phyloP scores from a whole-genome alignment of 2,888 invertebrate genomes.

The Campoplex capitator region DNA sequence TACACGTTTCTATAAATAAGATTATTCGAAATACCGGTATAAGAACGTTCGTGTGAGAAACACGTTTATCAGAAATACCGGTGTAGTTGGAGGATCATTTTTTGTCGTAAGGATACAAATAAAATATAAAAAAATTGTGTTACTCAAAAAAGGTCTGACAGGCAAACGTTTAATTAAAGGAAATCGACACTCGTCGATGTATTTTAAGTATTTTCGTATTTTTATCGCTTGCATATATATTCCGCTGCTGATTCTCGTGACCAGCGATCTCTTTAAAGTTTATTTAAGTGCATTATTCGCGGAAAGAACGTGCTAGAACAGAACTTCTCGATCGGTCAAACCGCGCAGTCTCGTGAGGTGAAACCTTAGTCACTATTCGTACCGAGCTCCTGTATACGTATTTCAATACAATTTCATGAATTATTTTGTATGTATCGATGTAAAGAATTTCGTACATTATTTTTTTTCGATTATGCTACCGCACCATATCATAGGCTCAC shows the following conservation, averaged over 20 bases:
- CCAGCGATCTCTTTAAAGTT: conserved; percentile 14
- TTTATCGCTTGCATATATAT: not conserved
- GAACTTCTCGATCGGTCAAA: conserved; percentile 44
- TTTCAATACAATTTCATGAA: no score
- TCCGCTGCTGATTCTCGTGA: no score
- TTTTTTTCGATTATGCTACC: no score
- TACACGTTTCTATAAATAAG: conserved; percentile 13
- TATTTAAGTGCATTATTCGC: conserved; percentile 49
- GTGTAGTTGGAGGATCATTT: not conserved
- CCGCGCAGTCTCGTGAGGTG: conserved; percentile 41
- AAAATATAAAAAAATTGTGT: not conserved
- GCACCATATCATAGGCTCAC: no score
- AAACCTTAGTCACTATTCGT: conserved; percentile 54
- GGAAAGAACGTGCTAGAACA: conserved; percentile 32
- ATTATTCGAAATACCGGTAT: conserved; percentile 25
- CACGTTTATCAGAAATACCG: conserved; percentile 38
- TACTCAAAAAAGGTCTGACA: not conserved
- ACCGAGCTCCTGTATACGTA: not conserved
- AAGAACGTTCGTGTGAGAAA: conserved; percentile 36
- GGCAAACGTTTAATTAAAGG: not conserved
- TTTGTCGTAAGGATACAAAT: not conserved
- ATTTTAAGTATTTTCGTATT: conserved; percentile 1
- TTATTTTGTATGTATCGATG: no score
- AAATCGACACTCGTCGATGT: not conserved
- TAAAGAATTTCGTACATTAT: no score